Evolutionary conservation across 2,113 vertebrate species (phyloP).

Genomic region (Terrapene triunguis): DNA sequence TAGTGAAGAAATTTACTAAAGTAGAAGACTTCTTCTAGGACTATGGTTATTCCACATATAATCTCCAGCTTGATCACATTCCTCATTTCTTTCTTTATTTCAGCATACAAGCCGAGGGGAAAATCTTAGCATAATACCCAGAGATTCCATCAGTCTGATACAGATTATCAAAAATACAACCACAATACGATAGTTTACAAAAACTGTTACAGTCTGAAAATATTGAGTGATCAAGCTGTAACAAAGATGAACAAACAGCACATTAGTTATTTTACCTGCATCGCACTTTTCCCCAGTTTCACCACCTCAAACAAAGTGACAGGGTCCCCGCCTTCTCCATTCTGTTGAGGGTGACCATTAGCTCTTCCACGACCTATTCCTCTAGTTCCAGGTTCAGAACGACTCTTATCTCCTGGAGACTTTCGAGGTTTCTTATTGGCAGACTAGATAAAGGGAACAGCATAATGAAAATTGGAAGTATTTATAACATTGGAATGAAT

Average conservation of each 20-base stretch:
- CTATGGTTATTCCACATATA: background rate
- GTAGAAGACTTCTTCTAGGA: background rate
- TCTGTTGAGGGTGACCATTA: slow-evolving; percentile 93
- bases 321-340: slow-evolving; percentile 90
- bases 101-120: background rate
- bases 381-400: slow-evolving; percentile 81
- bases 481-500: slow-evolving; percentile 29
- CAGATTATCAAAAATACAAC: background rate
- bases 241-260: background rate
- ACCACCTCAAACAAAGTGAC: slow-evolving; percentile 96
- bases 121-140: background rate
- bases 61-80: background rate
- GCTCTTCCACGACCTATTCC: slow-evolving; percentile 86
- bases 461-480: slow-evolving; percentile 48
- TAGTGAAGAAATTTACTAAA: background rate
- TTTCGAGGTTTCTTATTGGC: slow-evolving; percentile 94
- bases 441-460: slow-evolving; percentile 81
- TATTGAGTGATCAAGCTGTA: background rate
- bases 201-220: background rate
- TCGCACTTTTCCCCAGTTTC: slow-evolving; percentile 95
- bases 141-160: background rate
- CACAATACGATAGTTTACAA: background rate
- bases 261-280: slow-evolving; percentile 88
- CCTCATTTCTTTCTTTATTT: background rate
- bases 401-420: slow-evolving; percentile 88